Evolutionary conservation across 1,140 invertebrate species (phyloP), one percentile per base, ranked within the genome.

Genomic region (Trinorchestia longiramus): DNA sequence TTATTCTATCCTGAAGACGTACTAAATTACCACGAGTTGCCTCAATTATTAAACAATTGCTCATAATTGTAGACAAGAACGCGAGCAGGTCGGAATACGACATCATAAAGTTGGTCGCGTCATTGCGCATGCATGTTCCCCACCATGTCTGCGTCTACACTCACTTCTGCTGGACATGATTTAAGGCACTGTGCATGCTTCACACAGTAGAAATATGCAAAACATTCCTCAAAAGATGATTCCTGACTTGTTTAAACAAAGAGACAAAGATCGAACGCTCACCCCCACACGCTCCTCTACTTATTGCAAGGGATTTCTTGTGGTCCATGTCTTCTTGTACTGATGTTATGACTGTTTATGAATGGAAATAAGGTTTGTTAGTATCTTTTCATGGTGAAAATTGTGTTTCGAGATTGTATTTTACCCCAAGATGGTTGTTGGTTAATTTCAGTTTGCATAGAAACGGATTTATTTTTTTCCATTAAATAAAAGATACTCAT

Each of bases 1-100:
- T 94, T 94, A 94, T 94, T 94, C 92, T 45, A 94, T 94, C 92
- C 92, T 45, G 92, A 45, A 94, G 92, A 94, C 92, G 92, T 40
- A 42, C 92, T 45, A 94, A 94, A 45, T 94, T 94, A 94, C 92
- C 43, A 40, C 92, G 36, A 43, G 43, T 42, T 1, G 44, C 8
- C 92, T 94, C 40, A 45, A 94, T 94, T 94, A 94, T 94, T 94
- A 43, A 94, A 47, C 43, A 94, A 94, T 94, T 45, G 92, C 92
- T 94, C 92, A 94, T 94, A 94, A 94, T 94, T 94, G 44, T n/a
- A 45, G 92, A n/a, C 92, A 19, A 43, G 43, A 94, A 94, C 3
- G 41, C 43, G 44, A 45, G 44, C 40, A 43, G 4, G 92, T 45
- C 43, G 92, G 92, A 8, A 6, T 47, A 47, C 92, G 92, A 40